A percentile compares a stretch with the other conserved stretches of the same genome.
These are phyloP conservation scores for Serripes groenlandicus DNA, from an alignment of 2,888 invertebrate genomes.

Conservation along the genomic window DNA sequence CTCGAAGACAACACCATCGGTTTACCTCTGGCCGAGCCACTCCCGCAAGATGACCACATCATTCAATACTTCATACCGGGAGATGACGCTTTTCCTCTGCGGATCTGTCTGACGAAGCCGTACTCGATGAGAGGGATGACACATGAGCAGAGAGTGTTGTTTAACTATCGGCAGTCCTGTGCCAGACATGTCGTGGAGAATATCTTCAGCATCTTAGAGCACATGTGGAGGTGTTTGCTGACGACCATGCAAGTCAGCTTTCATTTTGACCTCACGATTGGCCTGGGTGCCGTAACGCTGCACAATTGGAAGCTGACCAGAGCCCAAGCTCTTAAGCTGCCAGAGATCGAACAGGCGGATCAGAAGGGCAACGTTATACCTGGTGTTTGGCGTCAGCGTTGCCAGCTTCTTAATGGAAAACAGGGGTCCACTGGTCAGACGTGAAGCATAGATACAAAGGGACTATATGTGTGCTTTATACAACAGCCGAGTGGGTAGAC, in stretches of 20 bases:
- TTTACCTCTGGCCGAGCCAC: too few relatives aligned
- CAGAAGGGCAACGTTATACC: constrained; percentile 12
- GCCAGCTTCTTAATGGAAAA: neutral
- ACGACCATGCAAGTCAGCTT: neutral
- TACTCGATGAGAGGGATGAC: constrained; percentile 18
- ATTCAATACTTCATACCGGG: neutral
- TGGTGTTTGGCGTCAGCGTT: neutral
- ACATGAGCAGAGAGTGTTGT: constrained; percentile 8
- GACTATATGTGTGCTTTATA: neutral
- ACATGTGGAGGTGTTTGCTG: neutral
- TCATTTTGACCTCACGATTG: neutral
- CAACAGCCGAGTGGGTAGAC: too few relatives aligned
- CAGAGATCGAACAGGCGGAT: constrained; percentile 15
- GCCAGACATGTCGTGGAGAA: neutral
- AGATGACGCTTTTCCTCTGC: neutral
- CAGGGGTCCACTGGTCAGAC: neutral
- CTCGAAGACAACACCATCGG: neutral
- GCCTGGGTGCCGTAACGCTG: constrained; percentile 2
- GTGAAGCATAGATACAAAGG: neutral
- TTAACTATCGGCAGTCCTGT: neutral
- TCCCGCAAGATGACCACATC: neutral
- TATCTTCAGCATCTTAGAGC: neutral
- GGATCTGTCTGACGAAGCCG: neutral
- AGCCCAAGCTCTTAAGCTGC: constrained; percentile 3
- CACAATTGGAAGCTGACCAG: constrained; percentile 19